These are phyloP conservation scores for Platerodrilus igneus DNA, from an alignment of 2,888 invertebrate species.

Conservation along the genomic window DNA sequence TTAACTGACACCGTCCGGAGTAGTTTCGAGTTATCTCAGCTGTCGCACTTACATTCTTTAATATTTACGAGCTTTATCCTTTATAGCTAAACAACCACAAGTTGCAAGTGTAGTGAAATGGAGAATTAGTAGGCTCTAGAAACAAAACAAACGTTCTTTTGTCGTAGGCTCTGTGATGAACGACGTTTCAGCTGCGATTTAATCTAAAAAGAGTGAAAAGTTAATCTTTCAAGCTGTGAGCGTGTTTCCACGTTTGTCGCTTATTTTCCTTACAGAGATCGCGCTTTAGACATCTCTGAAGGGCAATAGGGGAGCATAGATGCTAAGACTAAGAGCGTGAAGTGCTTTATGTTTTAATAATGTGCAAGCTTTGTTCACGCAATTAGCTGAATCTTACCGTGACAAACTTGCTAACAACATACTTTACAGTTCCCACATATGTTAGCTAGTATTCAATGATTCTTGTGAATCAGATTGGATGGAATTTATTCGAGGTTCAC, in stretches of 20 bases:
- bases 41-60: constrained; percentile 41
- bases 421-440: too few species aligned
- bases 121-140: too few species aligned
- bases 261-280: constrained; percentile 14
- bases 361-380: constrained; percentile 22
- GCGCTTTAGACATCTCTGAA: constrained; percentile 17
- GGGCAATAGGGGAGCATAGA: constrained; percentile 17
- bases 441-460: too few species aligned
- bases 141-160: too few species aligned
- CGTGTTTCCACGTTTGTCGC: neutral
- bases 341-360: constrained; percentile 21
- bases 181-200: neutral
- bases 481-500: too few species aligned
- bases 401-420: constrained; percentile 6
- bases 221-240: neutral
- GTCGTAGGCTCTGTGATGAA: too few species aligned
- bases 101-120: constrained; percentile 15
- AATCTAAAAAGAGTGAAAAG: neutral
- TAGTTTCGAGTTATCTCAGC: constrained; percentile 42
- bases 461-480: too few species aligned
- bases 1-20: constrained; percentile 43
- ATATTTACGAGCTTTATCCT: constrained; percentile 40
- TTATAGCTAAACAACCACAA: constrained; percentile 30
- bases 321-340: constrained; percentile 14
- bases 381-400: constrained; percentile 18